Evolutionary conservation across 2,888 invertebrate genomes (phyloP), one percentile per base, ranked within the genome.

Genomic region (Thymelicus lineola): DNA sequence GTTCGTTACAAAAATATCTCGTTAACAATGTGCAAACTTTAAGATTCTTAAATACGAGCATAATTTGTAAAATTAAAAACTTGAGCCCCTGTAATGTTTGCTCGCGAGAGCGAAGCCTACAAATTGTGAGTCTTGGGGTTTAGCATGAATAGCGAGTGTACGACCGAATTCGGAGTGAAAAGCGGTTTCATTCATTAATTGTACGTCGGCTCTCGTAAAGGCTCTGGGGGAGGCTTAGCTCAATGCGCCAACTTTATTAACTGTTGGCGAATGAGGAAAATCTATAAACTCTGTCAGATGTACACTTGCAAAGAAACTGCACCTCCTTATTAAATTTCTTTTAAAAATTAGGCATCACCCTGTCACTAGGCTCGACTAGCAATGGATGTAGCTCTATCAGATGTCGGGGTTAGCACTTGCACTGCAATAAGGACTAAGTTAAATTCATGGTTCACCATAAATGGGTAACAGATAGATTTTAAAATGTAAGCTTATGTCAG

Each of bases 161-260:
- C 63, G 55, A 76, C 77, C 73, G 77, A 80, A 76, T 76, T 61
- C 75, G 71, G 57, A 62, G 60, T 28, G 71, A 60, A 74, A 75
- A 77, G 73, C 76, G 72, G 74, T 71, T 72, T 75, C 65, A 74
- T 75, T 75, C 68, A 65, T 71, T 70, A 70, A 65, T 61, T 70
- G 55, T 46, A 46, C 58, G 70, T 60, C 60, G 55, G 60, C 61
- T 60, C 59, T 65, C 57, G 57, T 64, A 62, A 69, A 69, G 48
- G 63, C 28, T 28, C 28, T 28, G 53, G 55, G 28, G 65, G 59
- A 69, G 38, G 53, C 61, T 60, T 55, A 69, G 72, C 68, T 57
- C 42, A 55, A 38, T 64, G 70, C 63, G 62, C 36, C 59, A 69
- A 58, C 71, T 70, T 76, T 72, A 71, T 74, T 66, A 73, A 71